Conservation (phyloP, 2,888 invertebrate genomes). For the Eupithecia abbreviata region DNA sequence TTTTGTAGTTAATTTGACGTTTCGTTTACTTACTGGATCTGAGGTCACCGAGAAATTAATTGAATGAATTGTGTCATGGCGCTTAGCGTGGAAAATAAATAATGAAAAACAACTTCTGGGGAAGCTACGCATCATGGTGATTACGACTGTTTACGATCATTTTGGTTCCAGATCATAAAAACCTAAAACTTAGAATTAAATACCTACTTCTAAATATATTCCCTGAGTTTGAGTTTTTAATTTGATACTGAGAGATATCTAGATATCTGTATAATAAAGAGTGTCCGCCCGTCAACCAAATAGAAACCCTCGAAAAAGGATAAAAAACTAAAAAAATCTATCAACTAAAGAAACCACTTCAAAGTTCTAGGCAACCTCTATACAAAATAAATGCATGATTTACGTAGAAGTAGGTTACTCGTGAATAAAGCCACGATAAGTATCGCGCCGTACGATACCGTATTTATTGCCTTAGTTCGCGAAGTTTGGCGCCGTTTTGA, state of each 20-base stretch:
- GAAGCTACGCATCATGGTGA: not conserved
- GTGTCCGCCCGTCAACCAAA: too few relatives aligned
- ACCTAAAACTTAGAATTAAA: too few relatives aligned
- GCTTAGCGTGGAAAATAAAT: not conserved
- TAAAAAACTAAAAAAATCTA: not conserved
- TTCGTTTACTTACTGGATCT: slow-evolving; percentile 37
- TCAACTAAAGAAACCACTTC: not conserved
- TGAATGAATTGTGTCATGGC: not conserved
- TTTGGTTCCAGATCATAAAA: not conserved
- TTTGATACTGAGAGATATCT: too few relatives aligned
- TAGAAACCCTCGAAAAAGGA: too few relatives aligned
- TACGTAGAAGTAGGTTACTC: slow-evolving; percentile 1
- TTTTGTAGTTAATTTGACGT: slow-evolving; percentile 34
- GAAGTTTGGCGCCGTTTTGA: slow-evolving; percentile 7
- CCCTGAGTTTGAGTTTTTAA: too few relatives aligned
- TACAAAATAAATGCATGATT: not conserved
- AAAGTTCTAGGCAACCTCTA: not conserved
- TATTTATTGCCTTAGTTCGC: slow-evolving; percentile 6
- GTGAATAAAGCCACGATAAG: not conserved
- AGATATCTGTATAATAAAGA: too few relatives aligned
- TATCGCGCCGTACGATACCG: slow-evolving; percentile 7
- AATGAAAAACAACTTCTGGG: not conserved
- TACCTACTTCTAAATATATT: too few relatives aligned
- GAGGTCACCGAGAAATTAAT: not conserved
- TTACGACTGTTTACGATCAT: not conserved